phyloP scores from a whole-genome alignment of 1,140 invertebrate species.

The Tribolium madens region DNA sequence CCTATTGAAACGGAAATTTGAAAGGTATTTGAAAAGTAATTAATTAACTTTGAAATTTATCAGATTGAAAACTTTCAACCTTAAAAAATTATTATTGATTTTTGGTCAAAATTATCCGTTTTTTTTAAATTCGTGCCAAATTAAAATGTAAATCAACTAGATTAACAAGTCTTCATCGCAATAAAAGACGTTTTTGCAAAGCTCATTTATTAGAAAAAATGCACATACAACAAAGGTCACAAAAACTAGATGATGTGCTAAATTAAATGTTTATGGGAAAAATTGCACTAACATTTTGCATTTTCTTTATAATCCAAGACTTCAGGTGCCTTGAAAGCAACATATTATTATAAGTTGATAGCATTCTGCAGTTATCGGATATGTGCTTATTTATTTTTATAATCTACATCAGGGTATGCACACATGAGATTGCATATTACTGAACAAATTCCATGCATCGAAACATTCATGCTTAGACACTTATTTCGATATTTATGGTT shows the following conservation, averaged over 20 bases:
- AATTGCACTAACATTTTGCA: not conserved
- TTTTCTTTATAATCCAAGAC: not conserved
- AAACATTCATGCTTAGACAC: too few relatives aligned
- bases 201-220: not conserved
- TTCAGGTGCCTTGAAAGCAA: not conserved
- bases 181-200: too few relatives aligned
- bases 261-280: not conserved
- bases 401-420: not conserved
- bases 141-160: not conserved
- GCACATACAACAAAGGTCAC: not conserved
- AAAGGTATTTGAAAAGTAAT: conserved; percentile 36
- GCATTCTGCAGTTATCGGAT: not conserved
- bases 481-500: too few relatives aligned
- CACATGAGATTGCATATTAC: not conserved
- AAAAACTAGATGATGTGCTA: not conserved
- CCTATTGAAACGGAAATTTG: conserved; percentile 37
- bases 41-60: conserved; percentile 22
- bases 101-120: too few relatives aligned
- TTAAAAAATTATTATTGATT: not conserved
- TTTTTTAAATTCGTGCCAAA: not conserved
- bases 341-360: too few relatives aligned
- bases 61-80: not conserved
- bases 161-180: not conserved
- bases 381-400: not conserved
- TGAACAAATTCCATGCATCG: too few relatives aligned